Evolutionary conservation across 1,140 invertebrate species (phyloP), one percentile per base, ranked within the genome.

Genomic region (Philopotamus ludificatus): DNA sequence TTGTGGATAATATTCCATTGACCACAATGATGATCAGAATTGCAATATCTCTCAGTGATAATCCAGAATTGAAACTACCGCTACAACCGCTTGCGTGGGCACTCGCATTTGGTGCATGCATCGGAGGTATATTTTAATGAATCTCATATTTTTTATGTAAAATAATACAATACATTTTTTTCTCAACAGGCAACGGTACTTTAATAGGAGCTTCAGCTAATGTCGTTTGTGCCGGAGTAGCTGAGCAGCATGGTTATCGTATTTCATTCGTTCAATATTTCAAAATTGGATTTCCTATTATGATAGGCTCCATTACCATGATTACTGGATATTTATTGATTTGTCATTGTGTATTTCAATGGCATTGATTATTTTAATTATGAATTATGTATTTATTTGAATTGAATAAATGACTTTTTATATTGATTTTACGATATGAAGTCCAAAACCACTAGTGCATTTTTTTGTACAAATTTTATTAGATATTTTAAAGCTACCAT

Each of bases 11-110:
- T 75, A 90, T 94, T 51, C 91, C 92, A 0, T 83, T 93, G 20
- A 90, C 90, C 0, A 93, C 91, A 0, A 92, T 93, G 84, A 93
- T 93, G 91, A 82, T 93, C 15, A 82, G 88, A 44, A 86, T 94
- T 22, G 84, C 89, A 1, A 85, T 83, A 0, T 80, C 83, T 50
- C 70, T 93, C 1, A 83, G 77, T 0, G 71, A 72, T 20, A 88
- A 90, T 73, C 74, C 77, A 0, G 80, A 83, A 3, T 75, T 92
- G 1, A 74, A 82, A 10, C 75, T 94, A 16, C 89, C 89, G 0
- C 75, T 93, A 45, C 81, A 85, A 34, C 90, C 91, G 0, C 73
- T 93, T 1, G 81, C 92, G 23, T 91, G 89, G 84, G 88, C 91
- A 0, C 75, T 94, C 1, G 86, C 89, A 0, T 89, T 91, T 67